These are phyloP conservation scores for Lagopus leucura DNA, from an alignment of 2,113 vertebrate genomes.

Conservation along the genomic window DNA sequence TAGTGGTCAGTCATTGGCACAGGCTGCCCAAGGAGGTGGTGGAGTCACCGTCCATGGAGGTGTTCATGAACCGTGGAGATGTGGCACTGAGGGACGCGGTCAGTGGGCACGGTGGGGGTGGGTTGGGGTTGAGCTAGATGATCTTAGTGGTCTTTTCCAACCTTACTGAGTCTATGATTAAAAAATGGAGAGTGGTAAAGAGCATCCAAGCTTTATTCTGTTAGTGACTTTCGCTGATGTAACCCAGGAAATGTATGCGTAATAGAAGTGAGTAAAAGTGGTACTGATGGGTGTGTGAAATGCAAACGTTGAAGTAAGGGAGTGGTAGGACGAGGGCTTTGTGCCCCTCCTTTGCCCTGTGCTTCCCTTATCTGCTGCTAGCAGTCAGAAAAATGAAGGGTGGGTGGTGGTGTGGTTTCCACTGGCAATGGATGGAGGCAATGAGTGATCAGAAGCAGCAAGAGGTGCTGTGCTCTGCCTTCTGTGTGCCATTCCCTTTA, in stretches of 20 bases:
- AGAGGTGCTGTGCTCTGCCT: background rate
- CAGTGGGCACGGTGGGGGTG: too few relatives aligned
- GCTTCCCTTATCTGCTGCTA: background rate
- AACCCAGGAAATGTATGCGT: background rate
- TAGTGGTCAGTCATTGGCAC: too few relatives aligned
- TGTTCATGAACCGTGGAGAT: too few relatives aligned
- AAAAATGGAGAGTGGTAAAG: background rate
- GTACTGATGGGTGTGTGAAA: background rate
- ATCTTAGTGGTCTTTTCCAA: too few relatives aligned
- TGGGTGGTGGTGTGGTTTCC: background rate
- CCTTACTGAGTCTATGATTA: too few relatives aligned
- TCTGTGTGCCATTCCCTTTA: background rate
- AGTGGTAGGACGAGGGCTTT: background rate
- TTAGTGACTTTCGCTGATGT: background rate
- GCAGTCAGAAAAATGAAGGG: background rate
- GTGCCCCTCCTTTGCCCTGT: background rate
- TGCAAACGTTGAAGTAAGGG: background rate
- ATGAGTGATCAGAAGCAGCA: background rate
- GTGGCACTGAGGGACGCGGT: too few relatives aligned
- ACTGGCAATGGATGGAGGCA: background rate
- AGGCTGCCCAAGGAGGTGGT: too few relatives aligned
- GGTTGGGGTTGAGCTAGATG: too few relatives aligned
- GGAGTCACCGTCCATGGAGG: too few relatives aligned
- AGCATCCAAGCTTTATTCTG: background rate
- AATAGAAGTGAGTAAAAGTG: background rate